Percentiles rank a stretch among this genome's conserved stretches.
Evolutionary conservation across 2,888 invertebrate genomes (phyloP).

Genomic region (Enoplolaimus lenunculus): DNA sequence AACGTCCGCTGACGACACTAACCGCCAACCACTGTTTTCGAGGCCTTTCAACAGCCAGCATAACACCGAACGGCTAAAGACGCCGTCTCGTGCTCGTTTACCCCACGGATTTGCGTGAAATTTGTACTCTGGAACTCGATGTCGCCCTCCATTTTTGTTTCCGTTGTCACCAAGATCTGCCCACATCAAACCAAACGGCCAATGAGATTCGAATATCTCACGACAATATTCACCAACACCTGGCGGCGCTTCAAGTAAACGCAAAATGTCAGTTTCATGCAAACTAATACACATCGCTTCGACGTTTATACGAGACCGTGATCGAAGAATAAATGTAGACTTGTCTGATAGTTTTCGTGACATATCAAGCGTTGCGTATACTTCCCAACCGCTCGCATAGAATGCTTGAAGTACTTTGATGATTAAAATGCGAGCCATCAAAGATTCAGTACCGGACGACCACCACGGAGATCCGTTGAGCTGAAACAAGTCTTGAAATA

Average conservation of each 20-base stretch:
- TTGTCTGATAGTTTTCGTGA: not conserved
- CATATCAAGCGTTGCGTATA: conserved; percentile 4
- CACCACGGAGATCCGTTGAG: conserved; percentile 16
- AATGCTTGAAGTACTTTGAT: conserved; percentile 3
- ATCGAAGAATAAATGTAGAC: not conserved
- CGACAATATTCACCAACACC: not conserved
- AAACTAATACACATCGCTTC: not conserved
- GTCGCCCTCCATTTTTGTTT: no score
- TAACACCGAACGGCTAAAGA: conserved; percentile 21
- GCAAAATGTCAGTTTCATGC: not conserved
- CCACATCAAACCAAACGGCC: no score
- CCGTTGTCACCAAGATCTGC: no score
- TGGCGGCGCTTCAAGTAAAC: not conserved
- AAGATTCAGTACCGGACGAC: conserved; percentile 14
- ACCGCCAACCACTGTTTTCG: conserved; percentile 21
- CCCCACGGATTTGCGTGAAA: conserved; percentile 24
- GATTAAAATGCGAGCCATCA: conserved; percentile 1
- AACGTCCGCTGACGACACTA: conserved; percentile 25
- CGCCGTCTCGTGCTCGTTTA: not conserved
- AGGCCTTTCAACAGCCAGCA: conserved; percentile 17
- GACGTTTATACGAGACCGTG: not conserved
- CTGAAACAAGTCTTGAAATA: no score
- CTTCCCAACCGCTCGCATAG: conserved; percentile 4
- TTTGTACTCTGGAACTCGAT: conserved; percentile 22
- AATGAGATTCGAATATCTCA: not conserved